Conservation (phyloP, 2,113 vertebrate species). For the Halichoeres trimaculatus region DNA sequence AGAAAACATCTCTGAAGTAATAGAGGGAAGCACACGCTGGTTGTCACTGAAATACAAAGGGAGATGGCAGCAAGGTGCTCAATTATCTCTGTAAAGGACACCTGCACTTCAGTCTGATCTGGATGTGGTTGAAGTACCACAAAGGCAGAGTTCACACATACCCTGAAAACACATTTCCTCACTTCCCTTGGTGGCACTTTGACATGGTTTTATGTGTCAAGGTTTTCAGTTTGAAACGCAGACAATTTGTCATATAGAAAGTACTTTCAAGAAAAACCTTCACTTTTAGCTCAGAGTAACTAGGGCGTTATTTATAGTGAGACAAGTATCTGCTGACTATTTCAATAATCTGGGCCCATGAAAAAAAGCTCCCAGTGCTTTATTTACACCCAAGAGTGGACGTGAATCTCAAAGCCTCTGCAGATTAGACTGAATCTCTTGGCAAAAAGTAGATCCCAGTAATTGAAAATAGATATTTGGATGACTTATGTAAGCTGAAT, state of each 20-base stretch:
- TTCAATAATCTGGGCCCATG: background rate
- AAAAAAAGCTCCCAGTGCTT: background rate
- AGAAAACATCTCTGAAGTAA: constrained; percentile 56
- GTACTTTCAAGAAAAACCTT: constrained; percentile 8
- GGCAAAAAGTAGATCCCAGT: too few species aligned
- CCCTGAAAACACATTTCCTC: background rate
- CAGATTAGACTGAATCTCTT: constrained; percentile 1
- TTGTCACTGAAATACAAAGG: constrained; percentile 10
- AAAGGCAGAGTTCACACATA: background rate
- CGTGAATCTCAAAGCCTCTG: background rate
- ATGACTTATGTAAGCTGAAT: too few species aligned
- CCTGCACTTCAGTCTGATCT: background rate
- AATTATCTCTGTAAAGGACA: constrained; percentile 12
- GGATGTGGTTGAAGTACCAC: background rate
- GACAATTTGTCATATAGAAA: constrained; percentile 5
- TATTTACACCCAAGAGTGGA: background rate
- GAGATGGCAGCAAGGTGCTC: background rate
- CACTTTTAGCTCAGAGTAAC: background rate
- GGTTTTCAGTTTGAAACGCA: constrained; percentile 12
- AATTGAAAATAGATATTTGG: too few species aligned
- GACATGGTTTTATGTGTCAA: constrained; percentile 6
- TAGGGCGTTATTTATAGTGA: constrained; percentile 13
- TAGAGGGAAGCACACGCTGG: constrained; percentile 25
- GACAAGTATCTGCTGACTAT: constrained; percentile 1
- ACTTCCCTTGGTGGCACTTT: background rate